Base-by-base conservation (phyloP, 92 coral and sea anemone species). In the Palythoa heliodiscus region DNA sequence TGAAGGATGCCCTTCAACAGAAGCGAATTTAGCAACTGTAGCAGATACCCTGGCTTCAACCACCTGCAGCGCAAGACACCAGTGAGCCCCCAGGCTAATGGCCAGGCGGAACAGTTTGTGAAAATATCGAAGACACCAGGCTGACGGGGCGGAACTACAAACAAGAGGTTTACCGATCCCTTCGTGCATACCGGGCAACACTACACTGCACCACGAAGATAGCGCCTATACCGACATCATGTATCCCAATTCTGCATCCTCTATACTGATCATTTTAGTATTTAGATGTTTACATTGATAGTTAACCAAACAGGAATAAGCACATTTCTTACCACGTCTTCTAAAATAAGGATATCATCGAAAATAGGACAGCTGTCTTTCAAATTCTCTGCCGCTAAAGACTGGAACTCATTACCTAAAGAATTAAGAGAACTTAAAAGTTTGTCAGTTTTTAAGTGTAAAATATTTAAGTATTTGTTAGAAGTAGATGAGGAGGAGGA, bases 91-190 rank as follows among this genome's bases (percentile, higher is more conserved):
- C 82, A 88, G 43, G 88, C 88, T 40, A 88, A 88, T 53, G 91
- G 37, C 12, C 82, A 84, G 35, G 86, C 82, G 1, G 88, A 88
- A 81, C 91, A 88, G 78, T 88, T 88, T 52, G 83, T 76, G 85
- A 83, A 85, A 76, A 57, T 88, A 35, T 72, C 76, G 50, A 88
- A 88, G 88, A 88, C 75, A 88, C 47, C 85, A 83, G 39, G 63
- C 25, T 82, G 54, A 75, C 87, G 15, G 87, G 86, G 22, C 22
- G 25, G 35, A 12, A 80, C 64, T 80, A 73, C 64, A 64, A 58
- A 29, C 81, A 87, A 57, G 86, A 87, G 50, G 80, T 87, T 20
- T 23, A 87, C 52, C 9, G 86, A 52, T 77, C 77, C 48, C 81
- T 79, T 12, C 70, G 67, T 12, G 37, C 38, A 17, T 86, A 77